These are phyloP conservation scores for Pachydiplax longipennis DNA, from an alignment of 2,888 invertebrate species.

Conservation along the genomic window DNA sequence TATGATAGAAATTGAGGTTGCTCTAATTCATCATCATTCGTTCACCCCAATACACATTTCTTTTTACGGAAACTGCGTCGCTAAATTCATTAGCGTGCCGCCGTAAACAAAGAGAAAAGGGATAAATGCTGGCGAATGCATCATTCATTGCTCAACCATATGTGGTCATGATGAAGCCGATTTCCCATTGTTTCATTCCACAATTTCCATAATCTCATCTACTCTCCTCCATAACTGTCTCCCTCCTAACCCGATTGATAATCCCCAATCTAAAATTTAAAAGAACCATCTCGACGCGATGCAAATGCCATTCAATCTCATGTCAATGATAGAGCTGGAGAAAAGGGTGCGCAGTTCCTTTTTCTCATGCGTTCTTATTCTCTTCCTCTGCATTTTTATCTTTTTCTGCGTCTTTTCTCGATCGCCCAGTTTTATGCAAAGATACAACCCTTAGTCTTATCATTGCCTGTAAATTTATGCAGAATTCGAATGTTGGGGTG, in stretches of 20 bases:
- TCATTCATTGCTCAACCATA: slow-evolving; percentile 15
- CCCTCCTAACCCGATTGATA: slow-evolving; percentile 16
- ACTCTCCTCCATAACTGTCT: not conserved
- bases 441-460: too few relatives aligned
- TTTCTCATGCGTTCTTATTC: not conserved
- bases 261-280: slow-evolving; percentile 41
- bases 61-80: not conserved
- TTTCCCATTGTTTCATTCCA: slow-evolving; percentile 29
- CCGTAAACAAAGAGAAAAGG: not conserved
- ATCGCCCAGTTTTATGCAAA: too few relatives aligned
- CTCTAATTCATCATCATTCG: not conserved
- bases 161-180: not conserved
- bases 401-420: not conserved
- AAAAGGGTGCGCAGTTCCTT: not conserved
- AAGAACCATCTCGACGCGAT: not conserved
- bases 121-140: slow-evolving; percentile 11
- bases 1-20: not conserved
- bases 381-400: not conserved
- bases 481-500: too few relatives aligned
- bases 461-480: too few relatives aligned
- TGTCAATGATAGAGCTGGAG: not conserved
- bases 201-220: slow-evolving; percentile 35
- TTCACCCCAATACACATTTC: not conserved
- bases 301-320: slow-evolving; percentile 34
- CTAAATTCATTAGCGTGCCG: slow-evolving; percentile 2